phyloP scores from a whole-genome alignment of 2,113 vertebrate genomes.

The Engraulis encrasicolus region DNA sequence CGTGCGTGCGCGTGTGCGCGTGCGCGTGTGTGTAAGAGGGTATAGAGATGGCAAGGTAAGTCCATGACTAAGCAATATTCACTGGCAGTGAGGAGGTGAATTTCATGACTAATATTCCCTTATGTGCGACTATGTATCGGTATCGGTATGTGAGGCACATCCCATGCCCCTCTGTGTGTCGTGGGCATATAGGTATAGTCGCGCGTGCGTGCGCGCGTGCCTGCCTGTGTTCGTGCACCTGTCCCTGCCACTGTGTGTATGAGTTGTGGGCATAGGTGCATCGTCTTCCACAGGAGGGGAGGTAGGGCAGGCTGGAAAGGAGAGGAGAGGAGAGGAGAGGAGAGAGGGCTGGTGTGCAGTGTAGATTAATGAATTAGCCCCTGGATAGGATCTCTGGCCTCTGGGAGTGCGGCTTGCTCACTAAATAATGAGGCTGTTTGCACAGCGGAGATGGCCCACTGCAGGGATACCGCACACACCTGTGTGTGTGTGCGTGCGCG shows the following conservation, averaged over 20 bases:
- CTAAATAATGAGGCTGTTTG: constrained; percentile 37
- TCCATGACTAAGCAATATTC: constrained; percentile 15
- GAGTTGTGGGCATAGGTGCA: background rate
- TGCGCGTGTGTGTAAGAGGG: background rate
- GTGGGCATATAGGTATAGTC: background rate
- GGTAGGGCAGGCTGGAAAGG: too few relatives aligned
- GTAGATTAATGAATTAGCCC: constrained; percentile 27
- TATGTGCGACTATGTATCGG: background rate
- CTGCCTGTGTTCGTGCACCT: background rate
- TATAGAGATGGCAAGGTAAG: background rate
- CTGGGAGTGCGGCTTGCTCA: constrained; percentile 20
- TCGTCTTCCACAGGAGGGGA: background rate
- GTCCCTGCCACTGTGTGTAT: too few relatives aligned
- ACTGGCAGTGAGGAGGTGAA: background rate
- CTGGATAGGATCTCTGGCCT: constrained; percentile 19
- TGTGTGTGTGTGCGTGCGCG: constrained; percentile 27
- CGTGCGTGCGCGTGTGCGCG: background rate
- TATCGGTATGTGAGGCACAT: too few relatives aligned
- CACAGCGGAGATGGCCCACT: background rate
- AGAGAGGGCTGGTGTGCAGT: background rate
- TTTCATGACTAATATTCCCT: constrained; percentile 2
- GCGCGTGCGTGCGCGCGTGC: background rate
- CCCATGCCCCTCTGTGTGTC: background rate
- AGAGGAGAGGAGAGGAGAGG: too few relatives aligned
- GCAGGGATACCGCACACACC: background rate